These are phyloP conservation scores for Stenichneumon culpator DNA, from an alignment of 2,888 invertebrate species.

Conservation along the genomic window DNA sequence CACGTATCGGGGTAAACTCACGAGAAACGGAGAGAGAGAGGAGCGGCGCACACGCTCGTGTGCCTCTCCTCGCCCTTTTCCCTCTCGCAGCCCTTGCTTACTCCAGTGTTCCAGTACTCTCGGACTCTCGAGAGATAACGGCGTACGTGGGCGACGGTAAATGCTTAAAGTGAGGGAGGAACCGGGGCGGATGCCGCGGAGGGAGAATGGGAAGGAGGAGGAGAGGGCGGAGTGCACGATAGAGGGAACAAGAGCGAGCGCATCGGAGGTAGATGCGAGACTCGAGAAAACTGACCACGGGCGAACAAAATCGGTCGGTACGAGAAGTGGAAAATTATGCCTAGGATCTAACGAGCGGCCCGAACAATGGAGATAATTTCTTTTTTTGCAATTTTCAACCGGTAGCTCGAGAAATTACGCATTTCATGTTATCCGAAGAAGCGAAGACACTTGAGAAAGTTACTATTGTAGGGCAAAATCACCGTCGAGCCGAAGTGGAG, in stretches of 20 bases:
- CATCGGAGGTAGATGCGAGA: not conserved
- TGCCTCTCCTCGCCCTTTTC: not conserved
- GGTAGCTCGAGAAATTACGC: not conserved
- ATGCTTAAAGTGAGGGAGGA: slow-evolving; percentile 53
- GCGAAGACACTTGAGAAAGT: slow-evolving; percentile 6
- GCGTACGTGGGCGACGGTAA: slow-evolving; percentile 49
- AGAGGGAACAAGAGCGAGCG: slow-evolving; percentile 1
- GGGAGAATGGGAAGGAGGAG: slow-evolving; percentile 11
- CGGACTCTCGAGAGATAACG: slow-evolving; percentile 53
- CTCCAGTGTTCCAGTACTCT: slow-evolving; percentile 24
- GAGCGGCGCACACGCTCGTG: not conserved
- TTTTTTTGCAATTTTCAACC: not conserved
- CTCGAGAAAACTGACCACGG: slow-evolving; percentile 41
- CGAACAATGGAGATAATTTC: not conserved
- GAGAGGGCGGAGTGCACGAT: not conserved
- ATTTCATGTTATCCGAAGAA: not conserved
- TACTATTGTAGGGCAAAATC: too few species aligned
- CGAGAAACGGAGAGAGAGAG: not conserved
- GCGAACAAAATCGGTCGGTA: slow-evolving; percentile 25
- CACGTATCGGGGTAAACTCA: not conserved
- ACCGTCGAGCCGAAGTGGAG: too few species aligned
- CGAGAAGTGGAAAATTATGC: slow-evolving; percentile 36
- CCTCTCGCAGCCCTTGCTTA: slow-evolving; percentile 29
- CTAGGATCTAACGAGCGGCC: slow-evolving; percentile 19
- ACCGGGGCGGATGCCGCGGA: slow-evolving; percentile 7